Base-by-base conservation (phyloP, 2,888 invertebrate species). In the Phragmatobia fuliginosa region DNA sequence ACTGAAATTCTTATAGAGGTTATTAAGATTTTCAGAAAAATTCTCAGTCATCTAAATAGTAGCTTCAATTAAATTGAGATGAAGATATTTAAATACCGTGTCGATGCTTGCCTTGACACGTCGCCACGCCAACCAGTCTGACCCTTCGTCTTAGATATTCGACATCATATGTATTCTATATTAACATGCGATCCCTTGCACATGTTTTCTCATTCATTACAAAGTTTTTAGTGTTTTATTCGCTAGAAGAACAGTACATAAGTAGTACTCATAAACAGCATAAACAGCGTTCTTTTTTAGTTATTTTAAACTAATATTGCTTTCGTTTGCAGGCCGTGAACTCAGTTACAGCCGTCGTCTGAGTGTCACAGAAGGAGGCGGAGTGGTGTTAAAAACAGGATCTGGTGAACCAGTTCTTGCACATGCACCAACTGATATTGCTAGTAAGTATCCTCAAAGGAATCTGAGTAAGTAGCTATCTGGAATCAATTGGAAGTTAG, bases 251-350 rank as follows among this genome's bases (percentile, higher is more conserved):
- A 52, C n/a, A 49, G 11, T 52, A 1, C 0, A 21, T 10, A 49
- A 49, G 8, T 49, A 49, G n/a, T 10, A n/a, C 45, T 49, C 2
- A 49, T 10, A 49, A 49, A 8, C n/a, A n/a, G 2, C 2, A 49
- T 10, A 49, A 49, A 8, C n/a, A n/a, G 2, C n/a, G 21, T 49
- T n/a, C 21, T 49, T 21, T 2, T 10, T 7, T 1, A 1, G 45
- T 45, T 45, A n/a, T 38, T 38, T 49, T 49, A 49, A 45, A 49
- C 28, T 56, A 96, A 76, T 96, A 97, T 32, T 6, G n/a, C 32
- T 56, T 31, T 7, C 94, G 96, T 58, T 86, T 96, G 7, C 62
- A 83, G 97, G 97, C 77, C 96, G 96, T 56, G 96, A 94, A 73
- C 81, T 95, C 45, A 94, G 94, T 85, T 94, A 94, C 88, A 94